Percentiles rank a stretch among this genome's conserved stretches.
Conservation (phyloP, 1,140 invertebrate genomes). For the Zelostemma sp. region DNA sequence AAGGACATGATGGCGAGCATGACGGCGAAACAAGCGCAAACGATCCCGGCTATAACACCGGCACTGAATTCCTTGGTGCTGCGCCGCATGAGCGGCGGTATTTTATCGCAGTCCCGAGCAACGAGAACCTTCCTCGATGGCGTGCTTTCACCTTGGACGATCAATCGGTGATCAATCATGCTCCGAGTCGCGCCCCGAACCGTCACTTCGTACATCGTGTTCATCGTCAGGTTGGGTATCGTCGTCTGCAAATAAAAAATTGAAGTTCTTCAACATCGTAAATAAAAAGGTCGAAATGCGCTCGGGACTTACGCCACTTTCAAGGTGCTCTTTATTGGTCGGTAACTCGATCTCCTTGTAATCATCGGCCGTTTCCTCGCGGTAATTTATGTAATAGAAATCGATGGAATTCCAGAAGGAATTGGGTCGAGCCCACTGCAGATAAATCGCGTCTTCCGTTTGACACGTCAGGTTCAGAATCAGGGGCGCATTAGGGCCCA, state of each 20-base stretch:
- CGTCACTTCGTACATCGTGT: constrained; percentile 81
- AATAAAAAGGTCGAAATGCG: too few species aligned
- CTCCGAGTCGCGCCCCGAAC: constrained; percentile 80
- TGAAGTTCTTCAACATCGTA: background rate
- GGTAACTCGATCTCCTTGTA: constrained; percentile 76
- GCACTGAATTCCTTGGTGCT: constrained; percentile 77
- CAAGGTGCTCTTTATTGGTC: constrained; percentile 72
- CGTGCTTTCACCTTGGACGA: constrained; percentile 78
- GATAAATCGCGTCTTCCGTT: constrained; percentile 79
- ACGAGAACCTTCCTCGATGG: constrained; percentile 75
- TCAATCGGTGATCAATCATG: constrained; percentile 74
- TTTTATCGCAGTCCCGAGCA: constrained; percentile 78
- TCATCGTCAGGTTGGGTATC: constrained; percentile 80
- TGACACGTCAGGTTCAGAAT: constrained; percentile 88
- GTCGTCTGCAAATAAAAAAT: constrained; percentile 80
- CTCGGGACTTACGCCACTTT: constrained; percentile 75
- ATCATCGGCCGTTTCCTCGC: constrained; percentile 72
- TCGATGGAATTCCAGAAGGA: constrained; percentile 82
- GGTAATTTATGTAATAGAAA: constrained; percentile 83
- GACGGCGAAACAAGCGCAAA: constrained; percentile 81
- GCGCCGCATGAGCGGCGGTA: constrained; percentile 70
- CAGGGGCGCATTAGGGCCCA: constrained; percentile 81
- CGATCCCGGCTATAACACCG: constrained; percentile 79
- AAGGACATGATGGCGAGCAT: constrained; percentile 79
- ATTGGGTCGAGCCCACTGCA: constrained; percentile 85